Evolutionary conservation across 2,888 invertebrate species (phyloP), one percentile per base, ranked within the genome.

Genomic region (Eristalinus aeneus): DNA sequence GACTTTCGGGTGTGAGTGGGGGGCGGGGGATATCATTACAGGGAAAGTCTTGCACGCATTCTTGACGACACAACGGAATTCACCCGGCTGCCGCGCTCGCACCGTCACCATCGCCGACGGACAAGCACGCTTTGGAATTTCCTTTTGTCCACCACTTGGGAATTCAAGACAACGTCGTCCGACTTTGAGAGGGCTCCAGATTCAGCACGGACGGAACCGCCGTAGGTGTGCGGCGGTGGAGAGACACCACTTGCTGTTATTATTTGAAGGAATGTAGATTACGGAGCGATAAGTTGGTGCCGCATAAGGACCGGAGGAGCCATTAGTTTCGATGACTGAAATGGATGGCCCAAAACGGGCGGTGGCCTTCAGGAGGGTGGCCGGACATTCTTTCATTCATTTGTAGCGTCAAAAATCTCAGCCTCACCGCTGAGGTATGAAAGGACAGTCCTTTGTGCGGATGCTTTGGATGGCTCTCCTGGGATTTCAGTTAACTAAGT

Each of bases 261-360:
- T 86, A 74, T 77, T 86, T 81, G 31, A 61, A 77, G 71, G 86
- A 82, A 86, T 86, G 82, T 82, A 71, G 82, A 86, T 82, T 82
- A 78, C 82, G 82, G 71, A 71, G 71, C 77, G 81, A 81, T 77
- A 77, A 81, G 85, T 46, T 16, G 67, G 61, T 85, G 76, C 72
- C 74, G 61, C 54, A 61, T 64, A 75, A 75, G 54, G 16, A 69
- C 60, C 46, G 61, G 67, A 46, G 67, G 31, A 46, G 36, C 80
- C 71, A 75, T 84, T 80, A 39, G 80, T 80, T 84, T 80, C 34
- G 60, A 75, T 75, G 71, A 53, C 46, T 68, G 53, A 63, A 46
- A 58, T 61, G 71, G 46, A 46, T 46, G 46, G 46, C 8, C 46
- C 8, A 46, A 6, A 46, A 16, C 16, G 46, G 46, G 46, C 16